Conservation (phyloP, 2,113 vertebrate genomes). For the Protomyctophum bolini region DNA sequence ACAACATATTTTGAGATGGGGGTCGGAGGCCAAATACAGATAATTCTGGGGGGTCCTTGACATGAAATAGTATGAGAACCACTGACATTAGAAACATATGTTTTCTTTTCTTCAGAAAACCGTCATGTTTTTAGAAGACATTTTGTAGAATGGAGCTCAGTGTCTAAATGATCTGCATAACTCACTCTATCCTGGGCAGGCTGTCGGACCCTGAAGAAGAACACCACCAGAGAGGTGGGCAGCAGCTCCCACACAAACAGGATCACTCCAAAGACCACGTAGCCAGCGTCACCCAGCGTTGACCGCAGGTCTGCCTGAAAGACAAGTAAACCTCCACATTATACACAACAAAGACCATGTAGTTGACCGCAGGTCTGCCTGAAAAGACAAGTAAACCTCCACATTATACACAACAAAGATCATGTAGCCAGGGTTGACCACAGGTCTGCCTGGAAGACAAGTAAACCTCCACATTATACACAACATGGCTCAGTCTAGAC, state of each 20-base stretch:
- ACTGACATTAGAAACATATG: too few relatives aligned
- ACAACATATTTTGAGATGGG: too few relatives aligned
- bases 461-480: too few relatives aligned
- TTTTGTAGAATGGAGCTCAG: too few relatives aligned
- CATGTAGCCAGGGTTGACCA: slow-evolving; percentile 89
- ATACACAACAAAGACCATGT: slow-evolving; percentile 82
- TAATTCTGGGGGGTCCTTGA: too few relatives aligned
- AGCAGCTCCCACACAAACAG: slow-evolving; percentile 96
- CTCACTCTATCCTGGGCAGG: slow-evolving; percentile 88
- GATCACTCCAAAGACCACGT: slow-evolving; percentile 92
- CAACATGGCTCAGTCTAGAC: too few relatives aligned
- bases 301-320: slow-evolving; percentile 91
- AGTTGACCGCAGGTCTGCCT: slow-evolving; percentile 94
- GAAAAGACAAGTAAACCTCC: slow-evolving; percentile 19
- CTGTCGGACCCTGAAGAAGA: slow-evolving; percentile 93
- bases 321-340: too few relatives aligned
- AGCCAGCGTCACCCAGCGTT: slow-evolving; percentile 90
- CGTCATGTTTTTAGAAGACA: too few relatives aligned
- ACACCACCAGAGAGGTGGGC: slow-evolving; percentile 93
- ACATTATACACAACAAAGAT: slow-evolving; percentile 80
- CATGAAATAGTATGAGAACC: too few relatives aligned
- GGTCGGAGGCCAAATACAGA: too few relatives aligned
- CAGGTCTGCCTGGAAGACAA: slow-evolving; percentile 86
- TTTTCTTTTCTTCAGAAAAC: too few relatives aligned
- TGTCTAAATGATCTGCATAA: background rate